phyloP scores from a whole-genome alignment of 2,888 invertebrate species.

The Loripinus fragilis region DNA sequence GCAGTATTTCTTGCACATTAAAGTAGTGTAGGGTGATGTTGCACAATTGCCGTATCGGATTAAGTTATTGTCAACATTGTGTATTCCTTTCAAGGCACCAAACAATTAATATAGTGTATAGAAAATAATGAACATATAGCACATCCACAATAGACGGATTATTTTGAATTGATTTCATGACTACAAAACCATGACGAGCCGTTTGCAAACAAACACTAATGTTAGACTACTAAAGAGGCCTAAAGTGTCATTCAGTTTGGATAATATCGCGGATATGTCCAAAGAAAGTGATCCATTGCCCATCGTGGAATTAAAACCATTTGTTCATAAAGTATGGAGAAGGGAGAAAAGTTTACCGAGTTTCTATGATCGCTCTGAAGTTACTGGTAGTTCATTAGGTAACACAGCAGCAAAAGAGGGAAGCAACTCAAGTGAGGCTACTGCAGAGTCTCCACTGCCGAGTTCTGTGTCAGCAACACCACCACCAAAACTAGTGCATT shows the following conservation, averaged over 20 bases:
- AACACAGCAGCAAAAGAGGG: slow-evolving; percentile 11
- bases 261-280: slow-evolving; percentile 30
- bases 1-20: too few relatives aligned
- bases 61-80: not conserved
- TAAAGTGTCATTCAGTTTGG: slow-evolving; percentile 52
- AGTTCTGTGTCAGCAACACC: slow-evolving; percentile 49
- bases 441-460: slow-evolving; percentile 49
- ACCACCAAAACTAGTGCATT: slow-evolving; percentile 33
- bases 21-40: too few relatives aligned
- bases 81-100: slow-evolving; percentile 2
- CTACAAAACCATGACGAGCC: slow-evolving; percentile 19
- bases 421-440: slow-evolving; percentile 1
- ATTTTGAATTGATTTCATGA: slow-evolving; percentile 14
- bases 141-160: slow-evolving; percentile 8
- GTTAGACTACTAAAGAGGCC: slow-evolving; percentile 33
- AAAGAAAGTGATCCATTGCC: slow-evolving; percentile 64
- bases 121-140: slow-evolving; percentile 3
- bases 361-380: slow-evolving; percentile 60
- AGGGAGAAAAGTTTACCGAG: slow-evolving; percentile 74
- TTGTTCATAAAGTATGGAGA: slow-evolving; percentile 75
- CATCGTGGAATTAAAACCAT: slow-evolving; percentile 74
- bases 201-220: slow-evolving; percentile 19
- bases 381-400: slow-evolving; percentile 16
- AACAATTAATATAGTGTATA: slow-evolving; percentile 10
- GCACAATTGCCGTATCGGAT: too few relatives aligned